A percentile compares a stretch with the other conserved stretches of the same genome.
phyloP scores from a whole-genome alignment of 2,888 invertebrate species.

The Mesorhabditis spiculigera region DNA sequence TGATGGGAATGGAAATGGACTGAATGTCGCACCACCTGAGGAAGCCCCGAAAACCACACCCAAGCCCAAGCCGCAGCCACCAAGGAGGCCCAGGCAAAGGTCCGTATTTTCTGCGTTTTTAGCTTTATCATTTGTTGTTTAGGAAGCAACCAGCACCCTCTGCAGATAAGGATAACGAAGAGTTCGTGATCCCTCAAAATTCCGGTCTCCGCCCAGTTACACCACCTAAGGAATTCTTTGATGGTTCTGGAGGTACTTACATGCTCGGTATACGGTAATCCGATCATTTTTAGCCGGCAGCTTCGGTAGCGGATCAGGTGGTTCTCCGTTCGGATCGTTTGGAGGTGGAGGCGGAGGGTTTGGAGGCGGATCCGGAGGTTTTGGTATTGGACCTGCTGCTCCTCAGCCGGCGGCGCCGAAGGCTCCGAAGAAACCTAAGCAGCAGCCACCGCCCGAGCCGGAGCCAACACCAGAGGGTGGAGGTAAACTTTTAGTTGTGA shows the following conservation, averaged over 20 bases:
- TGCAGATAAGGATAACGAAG: slow-evolving; percentile 25
- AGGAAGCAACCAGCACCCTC: slow-evolving; percentile 34
- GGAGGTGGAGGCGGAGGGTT: slow-evolving; percentile 23
- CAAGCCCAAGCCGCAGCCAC: slow-evolving; percentile 14
- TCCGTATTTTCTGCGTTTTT: slow-evolving; percentile 18
- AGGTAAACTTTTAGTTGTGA: neutral
- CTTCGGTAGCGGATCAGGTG: slow-evolving; percentile 19
- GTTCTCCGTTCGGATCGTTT: slow-evolving; percentile 22
- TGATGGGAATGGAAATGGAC: slow-evolving; percentile 27
- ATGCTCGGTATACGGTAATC: slow-evolving; percentile 13
- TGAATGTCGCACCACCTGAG: slow-evolving; percentile 28
- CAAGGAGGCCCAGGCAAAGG: slow-evolving; percentile 16
- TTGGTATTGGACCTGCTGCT: slow-evolving; percentile 18
- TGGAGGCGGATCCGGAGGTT: slow-evolving; percentile 19
- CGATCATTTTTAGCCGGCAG: slow-evolving; percentile 16
- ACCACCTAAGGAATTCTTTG: slow-evolving; percentile 53
- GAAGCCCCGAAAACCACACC: slow-evolving; percentile 9
- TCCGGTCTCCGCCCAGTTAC: slow-evolving; percentile 53
- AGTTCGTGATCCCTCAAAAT: slow-evolving; percentile 49
- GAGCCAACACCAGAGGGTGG: slow-evolving; percentile 17
- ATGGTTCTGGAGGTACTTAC: slow-evolving; percentile 26
- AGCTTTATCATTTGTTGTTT: slow-evolving; percentile 6
- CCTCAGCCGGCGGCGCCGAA: slow-evolving; percentile 8
- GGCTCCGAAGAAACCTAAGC: neutral
- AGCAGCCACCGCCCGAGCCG: slow-evolving; percentile 17